A percentile compares a stretch with the other conserved stretches of the same genome.
phyloP scores from a whole-genome alignment of 2,888 invertebrate species.

The Actias luna region DNA sequence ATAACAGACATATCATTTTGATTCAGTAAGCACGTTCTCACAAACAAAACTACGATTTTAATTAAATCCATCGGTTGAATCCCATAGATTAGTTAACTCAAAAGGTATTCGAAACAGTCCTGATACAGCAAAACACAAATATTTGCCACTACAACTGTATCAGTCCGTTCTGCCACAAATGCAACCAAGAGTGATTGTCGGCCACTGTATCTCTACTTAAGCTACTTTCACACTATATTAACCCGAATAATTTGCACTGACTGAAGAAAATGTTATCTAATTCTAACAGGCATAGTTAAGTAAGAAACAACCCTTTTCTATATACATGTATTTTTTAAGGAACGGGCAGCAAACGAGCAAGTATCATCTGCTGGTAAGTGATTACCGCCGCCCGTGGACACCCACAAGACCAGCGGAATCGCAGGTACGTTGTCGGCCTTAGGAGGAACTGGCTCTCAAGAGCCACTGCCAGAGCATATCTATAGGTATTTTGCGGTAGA shows the following conservation, averaged over 20 bases:
- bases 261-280: background rate
- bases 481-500: no score
- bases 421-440: no score
- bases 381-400: no score
- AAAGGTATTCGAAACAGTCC: constrained; percentile 5
- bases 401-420: no score
- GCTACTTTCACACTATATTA: background rate
- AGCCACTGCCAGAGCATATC: no score
- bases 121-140: constrained; percentile 6
- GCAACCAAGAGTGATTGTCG: constrained; percentile 1
- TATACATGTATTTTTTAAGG: no score
- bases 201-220: background rate
- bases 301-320: no score
- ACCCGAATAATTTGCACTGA: background rate
- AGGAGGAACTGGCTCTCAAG: no score
- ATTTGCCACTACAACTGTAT: constrained; percentile 1
- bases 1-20: background rate
- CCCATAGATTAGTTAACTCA: background rate
- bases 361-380: no score
- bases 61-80: background rate
- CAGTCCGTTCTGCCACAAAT: constrained; percentile 6
- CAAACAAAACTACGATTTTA: background rate
- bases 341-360: no score
- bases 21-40: background rate
- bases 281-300: background rate